phyloP scores from a whole-genome alignment of 1,140 invertebrate species.

The Sarcophaga bullata region DNA sequence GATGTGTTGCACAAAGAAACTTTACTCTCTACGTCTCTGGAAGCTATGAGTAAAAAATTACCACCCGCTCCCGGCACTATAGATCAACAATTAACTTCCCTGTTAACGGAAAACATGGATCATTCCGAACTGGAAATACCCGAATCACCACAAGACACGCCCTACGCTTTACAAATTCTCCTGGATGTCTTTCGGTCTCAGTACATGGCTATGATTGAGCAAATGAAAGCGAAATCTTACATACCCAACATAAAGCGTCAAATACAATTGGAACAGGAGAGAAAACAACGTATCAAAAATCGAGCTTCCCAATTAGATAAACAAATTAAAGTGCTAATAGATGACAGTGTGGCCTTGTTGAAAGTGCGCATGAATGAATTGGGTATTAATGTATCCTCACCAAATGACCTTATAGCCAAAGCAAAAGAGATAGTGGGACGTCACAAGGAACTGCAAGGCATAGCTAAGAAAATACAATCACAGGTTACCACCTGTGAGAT shows the following conservation, averaged over 20 bases:
- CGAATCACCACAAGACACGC: conserved; percentile 78
- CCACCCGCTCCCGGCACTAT: conserved; percentile 89
- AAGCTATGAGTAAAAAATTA: conserved; percentile 73
- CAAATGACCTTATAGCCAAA: conserved; percentile 86
- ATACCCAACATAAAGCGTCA: conserved; percentile 77
- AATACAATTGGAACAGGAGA: conserved; percentile 85
- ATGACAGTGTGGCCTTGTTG: conserved; percentile 89
- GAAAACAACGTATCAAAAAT: conserved; percentile 81
- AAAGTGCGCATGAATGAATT: conserved; percentile 91
- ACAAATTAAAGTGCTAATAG: conserved; percentile 89
- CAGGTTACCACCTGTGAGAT: conserved; percentile 77
- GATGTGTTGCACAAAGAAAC: conserved; percentile 92
- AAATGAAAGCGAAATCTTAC: conserved; percentile 83
- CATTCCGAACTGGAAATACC: conserved; percentile 86
- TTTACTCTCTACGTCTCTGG: conserved; percentile 79
- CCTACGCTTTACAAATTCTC: conserved; percentile 86
- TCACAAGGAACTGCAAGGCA: conserved; percentile 90
- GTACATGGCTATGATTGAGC: conserved; percentile 82
- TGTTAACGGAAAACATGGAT: conserved; percentile 74
- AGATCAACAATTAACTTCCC: conserved; percentile 85
- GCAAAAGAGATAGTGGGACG: conserved; percentile 92
- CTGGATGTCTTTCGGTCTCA: conserved; percentile 85
- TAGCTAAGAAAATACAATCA: conserved; percentile 82
- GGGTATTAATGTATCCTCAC: conserved; percentile 84
- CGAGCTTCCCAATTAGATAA: conserved; percentile 87